phyloP scores from a whole-genome alignment of 2,797 vertebrate genomes.

The Falco novaeseelandiae region DNA sequence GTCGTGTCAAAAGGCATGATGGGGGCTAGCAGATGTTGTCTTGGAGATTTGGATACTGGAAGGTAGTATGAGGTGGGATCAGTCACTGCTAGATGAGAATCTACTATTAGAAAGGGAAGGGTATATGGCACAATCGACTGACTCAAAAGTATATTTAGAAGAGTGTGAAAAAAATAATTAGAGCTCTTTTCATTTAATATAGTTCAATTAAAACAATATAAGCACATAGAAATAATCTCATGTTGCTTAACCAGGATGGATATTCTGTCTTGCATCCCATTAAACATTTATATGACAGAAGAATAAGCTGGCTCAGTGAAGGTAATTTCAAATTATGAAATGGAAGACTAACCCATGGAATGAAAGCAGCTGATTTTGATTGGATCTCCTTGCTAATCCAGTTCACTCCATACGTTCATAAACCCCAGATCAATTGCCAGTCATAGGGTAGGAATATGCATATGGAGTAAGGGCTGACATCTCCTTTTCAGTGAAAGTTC shows the following conservation, averaged over 20 bases:
- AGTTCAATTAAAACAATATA: neutral
- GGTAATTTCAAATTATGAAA: neutral
- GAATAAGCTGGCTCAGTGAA: neutral
- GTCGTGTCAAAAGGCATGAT: neutral
- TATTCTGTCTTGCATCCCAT: neutral
- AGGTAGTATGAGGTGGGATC: neutral
- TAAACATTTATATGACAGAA: neutral
- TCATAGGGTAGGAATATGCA: neutral
- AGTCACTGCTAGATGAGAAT: neutral
- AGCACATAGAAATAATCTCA: neutral
- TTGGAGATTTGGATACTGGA: neutral
- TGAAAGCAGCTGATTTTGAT: neutral
- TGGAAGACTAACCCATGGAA: neutral
- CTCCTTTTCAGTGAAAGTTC: neutral
- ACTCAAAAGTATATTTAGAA: neutral
- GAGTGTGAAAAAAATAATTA: neutral
- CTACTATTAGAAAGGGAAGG: neutral
- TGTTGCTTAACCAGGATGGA: neutral
- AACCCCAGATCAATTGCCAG: neutral
- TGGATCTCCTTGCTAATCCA: neutral
- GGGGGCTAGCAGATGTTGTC: neutral
- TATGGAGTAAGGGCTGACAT: neutral
- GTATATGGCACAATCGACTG: rapidly evolving
- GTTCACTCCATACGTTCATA: neutral
- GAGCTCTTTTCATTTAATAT: neutral